phyloP scores from a whole-genome alignment of 2,797 vertebrate genomes.

The Cyclopterus lumpus region DNA sequence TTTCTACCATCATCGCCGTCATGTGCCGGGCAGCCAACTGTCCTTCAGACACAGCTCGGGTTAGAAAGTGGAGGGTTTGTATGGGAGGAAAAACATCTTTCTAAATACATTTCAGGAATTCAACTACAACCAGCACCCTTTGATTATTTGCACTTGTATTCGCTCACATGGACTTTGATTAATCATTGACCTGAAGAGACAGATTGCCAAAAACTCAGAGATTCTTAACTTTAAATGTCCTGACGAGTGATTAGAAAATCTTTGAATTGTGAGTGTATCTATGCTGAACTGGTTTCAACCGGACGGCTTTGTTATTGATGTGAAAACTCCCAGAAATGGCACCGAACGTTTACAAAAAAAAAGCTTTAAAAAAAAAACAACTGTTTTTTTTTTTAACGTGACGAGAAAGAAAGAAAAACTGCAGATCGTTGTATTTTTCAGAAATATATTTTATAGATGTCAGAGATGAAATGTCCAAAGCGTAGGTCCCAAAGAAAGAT shows the following conservation, averaged over 20 bases:
- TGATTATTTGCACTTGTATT: conserved; percentile 21
- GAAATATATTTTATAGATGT: conserved; percentile 89
- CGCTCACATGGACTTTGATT: conserved; percentile 49
- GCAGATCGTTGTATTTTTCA: conserved; percentile 80
- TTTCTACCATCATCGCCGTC: conserved; percentile 31
- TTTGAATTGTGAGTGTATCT: not conserved
- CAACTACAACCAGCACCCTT: not conserved
- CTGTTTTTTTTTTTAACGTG: not conserved
- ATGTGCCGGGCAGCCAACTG: conserved; percentile 23
- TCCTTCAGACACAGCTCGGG: not conserved
- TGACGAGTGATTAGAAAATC: not conserved
- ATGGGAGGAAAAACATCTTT: not conserved
- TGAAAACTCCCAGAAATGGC: not conserved
- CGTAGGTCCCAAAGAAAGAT: conserved; percentile 81
- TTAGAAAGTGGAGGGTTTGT: not conserved
- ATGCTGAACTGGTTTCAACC: conserved; percentile 6
- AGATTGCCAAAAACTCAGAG: not conserved
- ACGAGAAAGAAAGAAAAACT: not conserved
- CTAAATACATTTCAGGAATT: not conserved
- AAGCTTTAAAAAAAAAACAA: not conserved
- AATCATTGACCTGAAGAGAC: not conserved
- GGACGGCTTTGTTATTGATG: not conserved
- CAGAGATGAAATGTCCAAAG: conserved; percentile 88
- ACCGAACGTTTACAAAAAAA: not conserved
- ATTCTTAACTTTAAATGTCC: not conserved